Evolutionary conservation across 2,797 vertebrate genomes (phyloP), one percentile per base, ranked within the genome.

Genomic region (Coregonus sp.): DNA sequence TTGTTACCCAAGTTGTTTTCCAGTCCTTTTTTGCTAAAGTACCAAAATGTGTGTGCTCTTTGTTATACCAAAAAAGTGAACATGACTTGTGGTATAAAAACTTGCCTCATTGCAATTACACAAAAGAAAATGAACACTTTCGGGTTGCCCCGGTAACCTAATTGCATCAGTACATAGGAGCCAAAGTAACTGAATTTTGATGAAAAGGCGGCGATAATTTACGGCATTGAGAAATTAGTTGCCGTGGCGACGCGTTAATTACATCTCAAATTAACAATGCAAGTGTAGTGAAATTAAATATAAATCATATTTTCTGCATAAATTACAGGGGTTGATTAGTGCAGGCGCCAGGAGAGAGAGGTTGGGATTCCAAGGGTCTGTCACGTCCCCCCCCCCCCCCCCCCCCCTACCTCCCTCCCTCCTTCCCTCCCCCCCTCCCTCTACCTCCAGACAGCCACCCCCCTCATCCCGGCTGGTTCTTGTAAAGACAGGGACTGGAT

Each of bases 291-390:
- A 99, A 99, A 99, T 99, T 99, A 99, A 99, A 99, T 99, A 99
- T 99, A 99, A 99, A 99, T 99, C 98, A 99, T 99, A 99, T 99
- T 99, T 99, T 99, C 98, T 99, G 98, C 98, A 99, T 99, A 99
- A 99, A 99, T 99, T 99, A 99, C 97, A 99, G 98, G 95, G 98
- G 98, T 99, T 99, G 98, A 99, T 99, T 99, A 99, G 98, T 96
- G 96, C 96, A 94, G 96, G 98, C 96, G 96, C 95, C 96, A 97
- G 96, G 98, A 99, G 97, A 99, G 95, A 97, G 97, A 97, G 97
- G 97, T 99, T 99, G 96, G 96, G 96, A 97, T 97, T 97, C 97
- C 95, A 96, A 95, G 95, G 97, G 97, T 95, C 97, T 97, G 95
- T 96, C 96, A 96, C 93, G 94, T 94, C 94, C 88, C 87, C 89